Evolutionary conservation across 2,888 invertebrate genomes (phyloP).

Genomic region (Mycogona germanica): DNA sequence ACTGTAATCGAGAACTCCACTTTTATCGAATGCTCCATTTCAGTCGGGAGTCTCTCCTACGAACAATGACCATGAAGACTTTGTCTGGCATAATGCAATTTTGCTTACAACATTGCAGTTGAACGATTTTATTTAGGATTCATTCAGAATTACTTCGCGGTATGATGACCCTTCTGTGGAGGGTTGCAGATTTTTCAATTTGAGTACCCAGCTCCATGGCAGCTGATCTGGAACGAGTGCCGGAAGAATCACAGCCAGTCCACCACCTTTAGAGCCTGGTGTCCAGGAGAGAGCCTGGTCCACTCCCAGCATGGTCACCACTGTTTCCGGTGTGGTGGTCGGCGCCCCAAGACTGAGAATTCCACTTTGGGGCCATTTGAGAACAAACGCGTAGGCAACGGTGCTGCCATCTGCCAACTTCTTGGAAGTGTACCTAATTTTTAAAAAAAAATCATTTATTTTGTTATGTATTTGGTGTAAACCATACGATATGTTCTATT

Average conservation of each 20-base stretch:
- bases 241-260: slow-evolving; percentile 1
- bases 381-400: slow-evolving; percentile 50
- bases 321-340: slow-evolving; percentile 29
- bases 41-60: no score
- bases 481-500: no score
- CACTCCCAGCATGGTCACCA: slow-evolving; percentile 44
- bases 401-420: slow-evolving; percentile 18
- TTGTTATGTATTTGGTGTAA: no score
- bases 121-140: no score
- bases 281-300: slow-evolving; percentile 26
- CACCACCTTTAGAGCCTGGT: neutral
- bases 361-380: slow-evolving; percentile 54
- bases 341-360: slow-evolving; percentile 41
- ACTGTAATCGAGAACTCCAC: no score
- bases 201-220: slow-evolving; percentile 20
- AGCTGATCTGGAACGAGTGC: slow-evolving; percentile 2
- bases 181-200: slow-evolving; percentile 8
- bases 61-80: no score
- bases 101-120: no score
- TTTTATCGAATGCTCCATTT: no score
- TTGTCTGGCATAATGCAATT: no score
- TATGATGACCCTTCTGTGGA: neutral
- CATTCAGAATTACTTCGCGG: no score
- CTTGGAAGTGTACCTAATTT: slow-evolving; percentile 28
- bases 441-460: neutral